phyloP scores from a whole-genome alignment of 2,888 invertebrate species.

The Drosophila anomalata region DNA sequence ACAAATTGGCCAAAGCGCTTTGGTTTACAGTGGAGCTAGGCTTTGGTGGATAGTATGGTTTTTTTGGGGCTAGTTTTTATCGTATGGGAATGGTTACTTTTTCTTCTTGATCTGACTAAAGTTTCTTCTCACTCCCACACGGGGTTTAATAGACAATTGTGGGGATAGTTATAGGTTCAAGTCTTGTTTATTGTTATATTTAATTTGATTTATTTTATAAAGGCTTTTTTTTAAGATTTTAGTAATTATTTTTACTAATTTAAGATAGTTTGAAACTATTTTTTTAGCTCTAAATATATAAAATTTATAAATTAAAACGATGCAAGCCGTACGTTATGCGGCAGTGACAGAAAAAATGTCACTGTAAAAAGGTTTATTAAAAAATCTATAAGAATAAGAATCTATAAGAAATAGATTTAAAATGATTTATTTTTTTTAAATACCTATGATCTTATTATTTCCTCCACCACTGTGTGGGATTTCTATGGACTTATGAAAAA shows the following conservation, averaged over 20 bases:
- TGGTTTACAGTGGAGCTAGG: conserved; percentile 10
- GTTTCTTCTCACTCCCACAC: conserved; percentile 1
- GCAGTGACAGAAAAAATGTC: too few species aligned
- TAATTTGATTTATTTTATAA: too few species aligned
- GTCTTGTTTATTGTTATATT: too few species aligned
- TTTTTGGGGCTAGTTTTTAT: background rate
- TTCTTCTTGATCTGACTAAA: background rate
- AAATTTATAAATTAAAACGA: too few species aligned
- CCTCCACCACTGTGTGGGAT: conserved; percentile 4
- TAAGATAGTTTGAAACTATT: too few species aligned
- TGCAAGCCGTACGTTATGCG: too few species aligned
- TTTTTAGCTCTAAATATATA: too few species aligned
- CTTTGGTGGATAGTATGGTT: background rate
- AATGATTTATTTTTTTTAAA: background rate
- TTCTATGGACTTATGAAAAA: background rate
- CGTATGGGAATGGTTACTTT: background rate
- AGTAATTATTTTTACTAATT: too few species aligned
- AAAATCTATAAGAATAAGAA: too few species aligned
- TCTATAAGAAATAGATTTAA: background rate
- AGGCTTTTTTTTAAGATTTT: too few species aligned
- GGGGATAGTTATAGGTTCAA: background rate
- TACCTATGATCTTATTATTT: background rate
- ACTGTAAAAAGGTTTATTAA: too few species aligned
- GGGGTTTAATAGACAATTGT: background rate
- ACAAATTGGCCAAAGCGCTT: conserved; percentile 54